Percentiles rank a stretch among this genome's conserved stretches.
phyloP scores from a whole-genome alignment of 2,888 invertebrate species.

The Clunio marinus region DNA sequence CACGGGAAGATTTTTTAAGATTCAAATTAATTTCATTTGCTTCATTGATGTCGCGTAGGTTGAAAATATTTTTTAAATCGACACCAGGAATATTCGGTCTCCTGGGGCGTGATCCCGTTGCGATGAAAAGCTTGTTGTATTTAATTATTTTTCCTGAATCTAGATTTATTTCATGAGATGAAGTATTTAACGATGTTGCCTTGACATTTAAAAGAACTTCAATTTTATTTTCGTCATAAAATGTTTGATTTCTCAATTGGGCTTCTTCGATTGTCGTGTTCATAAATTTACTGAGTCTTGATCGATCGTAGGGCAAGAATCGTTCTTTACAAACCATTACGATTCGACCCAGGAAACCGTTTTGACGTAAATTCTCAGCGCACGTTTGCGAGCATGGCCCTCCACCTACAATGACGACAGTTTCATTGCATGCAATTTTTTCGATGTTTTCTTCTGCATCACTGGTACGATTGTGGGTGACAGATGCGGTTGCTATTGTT shows the following conservation, averaged over 20 bases:
- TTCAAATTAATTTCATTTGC: conserved; percentile 60
- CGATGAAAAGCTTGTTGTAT: conserved; percentile 74
- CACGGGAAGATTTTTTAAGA: conserved; percentile 63
- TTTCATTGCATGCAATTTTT: conserved; percentile 65
- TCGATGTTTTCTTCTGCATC: conserved; percentile 58
- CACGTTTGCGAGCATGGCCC: conserved; percentile 84
- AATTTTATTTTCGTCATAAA: conserved; percentile 72
- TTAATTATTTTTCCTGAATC: conserved; percentile 62
- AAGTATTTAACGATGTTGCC: conserved; percentile 64
- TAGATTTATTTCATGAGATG: conserved; percentile 60
- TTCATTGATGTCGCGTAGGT: conserved; percentile 71
- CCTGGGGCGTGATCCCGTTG: conserved; percentile 75
- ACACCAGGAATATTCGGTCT: conserved; percentile 62
- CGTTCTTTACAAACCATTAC: conserved; percentile 76
- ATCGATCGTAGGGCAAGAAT: conserved; percentile 84
- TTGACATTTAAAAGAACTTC: conserved; percentile 66
- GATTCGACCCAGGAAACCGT: conserved; percentile 76
- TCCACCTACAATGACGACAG: conserved; percentile 76
- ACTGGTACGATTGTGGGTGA: background rate
- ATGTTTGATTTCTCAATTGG: conserved; percentile 65
- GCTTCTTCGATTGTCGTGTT: conserved; percentile 63
- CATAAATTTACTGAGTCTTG: conserved; percentile 75
- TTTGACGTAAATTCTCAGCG: conserved; percentile 83
- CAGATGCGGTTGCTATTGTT: background rate
- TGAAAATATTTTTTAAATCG: conserved; percentile 67